Evolutionary conservation across 2,113 vertebrate genomes (phyloP).

Genomic region (Addax nasomaculatus): DNA sequence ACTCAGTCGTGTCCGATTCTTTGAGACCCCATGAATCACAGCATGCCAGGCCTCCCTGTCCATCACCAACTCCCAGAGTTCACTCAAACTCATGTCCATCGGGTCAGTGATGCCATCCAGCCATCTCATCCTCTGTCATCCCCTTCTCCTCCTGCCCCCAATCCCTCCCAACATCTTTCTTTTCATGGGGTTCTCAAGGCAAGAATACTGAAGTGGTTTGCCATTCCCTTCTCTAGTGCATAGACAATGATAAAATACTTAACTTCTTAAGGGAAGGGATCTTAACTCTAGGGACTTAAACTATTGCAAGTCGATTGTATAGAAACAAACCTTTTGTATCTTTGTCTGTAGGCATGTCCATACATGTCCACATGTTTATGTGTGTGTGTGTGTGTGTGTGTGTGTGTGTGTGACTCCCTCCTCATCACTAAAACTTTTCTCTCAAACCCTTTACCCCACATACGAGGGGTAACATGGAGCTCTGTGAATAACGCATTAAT

Average conservation of each 20-base stretch:
- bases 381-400: neutral
- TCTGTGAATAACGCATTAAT: neutral
- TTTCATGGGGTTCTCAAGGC: no score
- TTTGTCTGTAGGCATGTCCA: neutral
- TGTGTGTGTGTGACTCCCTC: neutral
- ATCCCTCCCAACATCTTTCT: no score
- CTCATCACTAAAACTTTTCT: neutral
- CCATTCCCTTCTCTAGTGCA: no score
- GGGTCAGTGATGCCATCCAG: no score
- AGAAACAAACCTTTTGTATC: neutral
- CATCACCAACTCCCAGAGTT: no score
- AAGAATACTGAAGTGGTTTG: no score
- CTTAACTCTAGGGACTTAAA: neutral
- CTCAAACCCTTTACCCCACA: neutral
- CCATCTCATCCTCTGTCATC: no score
- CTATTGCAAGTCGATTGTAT: neutral
- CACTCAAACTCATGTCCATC: no score
- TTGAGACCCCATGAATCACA: no score
- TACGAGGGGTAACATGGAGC: neutral
- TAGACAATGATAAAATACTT: slow-evolving; percentile 13
- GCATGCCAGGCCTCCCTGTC: no score
- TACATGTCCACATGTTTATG: fast-evolving
- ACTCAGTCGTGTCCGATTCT: no score
- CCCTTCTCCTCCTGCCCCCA: no score
- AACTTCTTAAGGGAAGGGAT: neutral